phyloP scores from a whole-genome alignment of 2,113 vertebrate species.

The Axis porcinus region DNA sequence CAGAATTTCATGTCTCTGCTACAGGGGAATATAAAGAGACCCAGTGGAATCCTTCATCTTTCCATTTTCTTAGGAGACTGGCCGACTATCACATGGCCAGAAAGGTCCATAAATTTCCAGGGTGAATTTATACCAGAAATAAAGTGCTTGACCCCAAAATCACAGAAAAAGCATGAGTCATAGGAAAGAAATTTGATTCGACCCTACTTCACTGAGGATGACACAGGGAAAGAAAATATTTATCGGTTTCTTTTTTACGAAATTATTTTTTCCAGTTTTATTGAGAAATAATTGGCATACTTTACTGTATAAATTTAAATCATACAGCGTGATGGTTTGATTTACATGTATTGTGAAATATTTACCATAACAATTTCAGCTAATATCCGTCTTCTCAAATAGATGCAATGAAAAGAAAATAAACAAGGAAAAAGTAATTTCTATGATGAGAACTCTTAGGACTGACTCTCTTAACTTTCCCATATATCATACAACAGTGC shows the following conservation, averaged over 20 bases:
- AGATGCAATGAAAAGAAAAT: not conserved
- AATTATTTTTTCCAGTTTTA: not conserved
- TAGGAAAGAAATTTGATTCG: not conserved
- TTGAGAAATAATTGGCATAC: not conserved
- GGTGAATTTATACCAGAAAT: not conserved
- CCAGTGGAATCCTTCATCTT: not conserved
- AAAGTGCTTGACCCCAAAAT: not conserved
- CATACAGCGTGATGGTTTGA: not conserved
- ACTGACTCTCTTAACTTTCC: not conserved
- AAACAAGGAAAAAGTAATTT: not conserved
- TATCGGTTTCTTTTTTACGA: not conserved
- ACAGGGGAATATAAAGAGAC: not conserved
- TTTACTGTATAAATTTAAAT: not conserved
- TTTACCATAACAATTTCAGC: not conserved
- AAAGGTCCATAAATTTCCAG: not conserved
- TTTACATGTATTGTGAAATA: not conserved
- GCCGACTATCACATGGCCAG: not conserved
- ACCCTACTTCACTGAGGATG: not conserved
- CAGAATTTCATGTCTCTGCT: not conserved
- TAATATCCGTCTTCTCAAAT: not conserved
- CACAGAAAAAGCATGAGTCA: not conserved
- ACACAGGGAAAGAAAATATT: not conserved
- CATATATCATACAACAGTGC: not conserved
- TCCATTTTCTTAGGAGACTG: not conserved
- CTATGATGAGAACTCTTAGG: not conserved